Conservation (phyloP, 2,113 vertebrate species). For the Neogobius melanostomus region DNA sequence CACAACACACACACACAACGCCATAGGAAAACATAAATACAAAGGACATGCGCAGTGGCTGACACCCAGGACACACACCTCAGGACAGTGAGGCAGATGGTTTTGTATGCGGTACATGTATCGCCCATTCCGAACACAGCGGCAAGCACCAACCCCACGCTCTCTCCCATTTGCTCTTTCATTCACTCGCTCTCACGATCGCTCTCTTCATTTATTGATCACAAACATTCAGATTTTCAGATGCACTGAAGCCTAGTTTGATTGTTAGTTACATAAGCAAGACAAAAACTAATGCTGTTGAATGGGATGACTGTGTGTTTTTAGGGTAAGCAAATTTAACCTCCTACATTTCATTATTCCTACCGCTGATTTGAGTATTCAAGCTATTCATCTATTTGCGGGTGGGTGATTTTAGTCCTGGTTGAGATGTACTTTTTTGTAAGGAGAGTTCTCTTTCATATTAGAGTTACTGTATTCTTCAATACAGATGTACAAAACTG, state of each 20-base stretch:
- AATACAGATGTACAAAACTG: no score
- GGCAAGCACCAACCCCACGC: slow-evolving; percentile 20
- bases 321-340: background rate
- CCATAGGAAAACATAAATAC: slow-evolving; percentile 17
- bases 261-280: background rate
- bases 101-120: slow-evolving; percentile 63
- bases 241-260: slow-evolving; percentile 3
- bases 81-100: slow-evolving; percentile 61
- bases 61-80: slow-evolving; percentile 63
- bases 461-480: no score
- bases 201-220: slow-evolving; percentile 64
- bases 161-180: slow-evolving; percentile 29
- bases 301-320: background rate
- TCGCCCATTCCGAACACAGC: slow-evolving; percentile 13
- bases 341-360: background rate
- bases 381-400: background rate
- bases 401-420: background rate
- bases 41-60: slow-evolving; percentile 31
- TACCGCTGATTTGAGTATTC: background rate
- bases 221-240: slow-evolving; percentile 49
- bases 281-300: background rate
- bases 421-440: background rate
- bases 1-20: slow-evolving; percentile 15
- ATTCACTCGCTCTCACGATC: slow-evolving; percentile 53
- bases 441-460: no score